Evolutionary conservation across 2,797 vertebrate genomes (phyloP).

Genomic region (Sphenodon punctatus): DNA sequence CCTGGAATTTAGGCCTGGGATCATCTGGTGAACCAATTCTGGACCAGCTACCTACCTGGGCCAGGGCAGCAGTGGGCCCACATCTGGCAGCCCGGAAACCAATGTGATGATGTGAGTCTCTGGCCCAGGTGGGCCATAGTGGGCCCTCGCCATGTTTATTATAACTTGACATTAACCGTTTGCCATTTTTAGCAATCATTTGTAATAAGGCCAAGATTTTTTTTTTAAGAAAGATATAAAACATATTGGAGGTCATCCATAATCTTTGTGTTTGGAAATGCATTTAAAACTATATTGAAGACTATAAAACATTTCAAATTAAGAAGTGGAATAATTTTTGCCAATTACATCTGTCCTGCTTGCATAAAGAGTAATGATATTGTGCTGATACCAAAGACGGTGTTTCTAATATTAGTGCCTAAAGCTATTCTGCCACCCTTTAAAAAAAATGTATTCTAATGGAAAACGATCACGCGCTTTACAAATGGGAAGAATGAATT

Average conservation of each 20-base stretch:
- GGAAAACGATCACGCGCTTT: neutral
- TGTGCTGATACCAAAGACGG: neutral
- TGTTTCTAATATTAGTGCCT: neutral
- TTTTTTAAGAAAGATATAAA: neutral
- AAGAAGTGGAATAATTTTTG: neutral
- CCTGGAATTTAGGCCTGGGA: no score
- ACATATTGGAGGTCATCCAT: neutral
- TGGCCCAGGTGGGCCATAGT: no score
- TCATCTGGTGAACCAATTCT: no score
- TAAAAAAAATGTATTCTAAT: neutral
- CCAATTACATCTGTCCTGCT: neutral
- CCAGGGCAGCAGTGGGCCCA: no score
- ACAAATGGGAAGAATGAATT: neutral
- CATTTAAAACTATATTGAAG: neutral
- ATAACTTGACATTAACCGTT: no score
- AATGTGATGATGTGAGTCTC: no score
- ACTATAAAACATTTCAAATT: neutral
- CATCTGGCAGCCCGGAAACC: no score
- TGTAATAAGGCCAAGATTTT: neutral
- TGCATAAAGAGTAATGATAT: neutral
- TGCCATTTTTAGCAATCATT: conserved; percentile 2
- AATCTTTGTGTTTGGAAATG: neutral
- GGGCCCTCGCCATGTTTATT: no score
- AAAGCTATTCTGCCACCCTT: neutral
- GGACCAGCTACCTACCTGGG: no score